phyloP scores from a whole-genome alignment of 2,113 vertebrate species.

The Ellobius talpinus region DNA sequence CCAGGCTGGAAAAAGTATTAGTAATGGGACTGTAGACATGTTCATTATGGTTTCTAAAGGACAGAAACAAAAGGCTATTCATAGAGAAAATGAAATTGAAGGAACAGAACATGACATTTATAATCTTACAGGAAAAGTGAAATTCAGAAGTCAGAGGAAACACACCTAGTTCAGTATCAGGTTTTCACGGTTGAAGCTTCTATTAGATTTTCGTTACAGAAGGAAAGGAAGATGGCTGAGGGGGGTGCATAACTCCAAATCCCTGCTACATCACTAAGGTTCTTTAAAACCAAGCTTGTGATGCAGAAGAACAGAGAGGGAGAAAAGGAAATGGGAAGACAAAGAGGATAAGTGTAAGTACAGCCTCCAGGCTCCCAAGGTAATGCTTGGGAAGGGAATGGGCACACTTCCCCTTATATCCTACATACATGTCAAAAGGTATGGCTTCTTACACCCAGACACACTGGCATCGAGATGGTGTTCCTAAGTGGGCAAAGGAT shows the following conservation, averaged over 20 bases:
- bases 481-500: slow-evolving; percentile 11
- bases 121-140: not conserved
- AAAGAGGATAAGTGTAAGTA: not conserved
- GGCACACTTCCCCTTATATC: not conserved
- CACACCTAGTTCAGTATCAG: not conserved
- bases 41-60: slow-evolving; percentile 21
- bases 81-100: not conserved
- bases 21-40: not conserved
- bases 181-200: not conserved
- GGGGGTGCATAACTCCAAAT: not conserved
- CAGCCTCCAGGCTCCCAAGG: not conserved
- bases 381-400: not conserved
- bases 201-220: slow-evolving; percentile 20
- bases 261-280: not conserved
- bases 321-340: not conserved
- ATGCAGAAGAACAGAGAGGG: not conserved
- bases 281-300: slow-evolving; percentile 22
- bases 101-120: not conserved
- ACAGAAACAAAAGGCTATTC: not conserved
- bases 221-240: not conserved
- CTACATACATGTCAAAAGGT: not conserved
- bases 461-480: not conserved
- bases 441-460: slow-evolving; percentile 4
- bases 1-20: not conserved
- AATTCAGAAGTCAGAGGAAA: not conserved